These are phyloP conservation scores for Nephrotoma flavescens DNA, from an alignment of 2,888 invertebrate species.

Conservation along the genomic window DNA sequence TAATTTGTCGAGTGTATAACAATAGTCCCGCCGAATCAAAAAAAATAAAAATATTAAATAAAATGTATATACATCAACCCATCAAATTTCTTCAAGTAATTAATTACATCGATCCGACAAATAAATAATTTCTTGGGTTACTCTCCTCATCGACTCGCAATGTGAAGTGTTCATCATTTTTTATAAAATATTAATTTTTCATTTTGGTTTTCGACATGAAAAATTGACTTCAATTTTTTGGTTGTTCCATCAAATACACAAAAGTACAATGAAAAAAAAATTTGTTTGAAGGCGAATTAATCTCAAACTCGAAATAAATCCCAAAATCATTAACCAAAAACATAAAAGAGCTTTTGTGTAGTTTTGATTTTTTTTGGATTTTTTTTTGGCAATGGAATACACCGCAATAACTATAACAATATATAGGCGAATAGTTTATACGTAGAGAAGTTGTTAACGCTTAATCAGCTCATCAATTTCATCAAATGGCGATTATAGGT, in stretches of 20 bases:
- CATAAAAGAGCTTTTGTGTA: not conserved
- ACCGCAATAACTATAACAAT: not conserved
- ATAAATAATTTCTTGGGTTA: not conserved
- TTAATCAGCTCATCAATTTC: not conserved
- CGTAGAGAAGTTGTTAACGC: not conserved
- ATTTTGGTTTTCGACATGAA: not conserved
- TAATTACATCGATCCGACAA: not conserved
- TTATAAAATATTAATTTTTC: not conserved
- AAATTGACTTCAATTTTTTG: not conserved
- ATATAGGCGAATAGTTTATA: not conserved
- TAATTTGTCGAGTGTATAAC: not conserved
- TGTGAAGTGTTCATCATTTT: not conserved
- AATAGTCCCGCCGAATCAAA: not conserved
- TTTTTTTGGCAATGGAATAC: not conserved
- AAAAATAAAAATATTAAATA: not conserved
- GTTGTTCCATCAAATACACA: not conserved
- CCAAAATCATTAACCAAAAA: not conserved
- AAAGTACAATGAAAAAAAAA: not conserved
- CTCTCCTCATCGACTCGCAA: not conserved
- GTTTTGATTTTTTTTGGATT: not conserved
- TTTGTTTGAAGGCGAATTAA: not conserved
- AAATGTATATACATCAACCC: not conserved
- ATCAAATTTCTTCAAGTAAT: not conserved
- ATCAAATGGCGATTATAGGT: not conserved
- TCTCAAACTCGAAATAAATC: not conserved